Base-by-base conservation (phyloP, 2,888 invertebrate genomes). In the Sylvicola cinctus region DNA sequence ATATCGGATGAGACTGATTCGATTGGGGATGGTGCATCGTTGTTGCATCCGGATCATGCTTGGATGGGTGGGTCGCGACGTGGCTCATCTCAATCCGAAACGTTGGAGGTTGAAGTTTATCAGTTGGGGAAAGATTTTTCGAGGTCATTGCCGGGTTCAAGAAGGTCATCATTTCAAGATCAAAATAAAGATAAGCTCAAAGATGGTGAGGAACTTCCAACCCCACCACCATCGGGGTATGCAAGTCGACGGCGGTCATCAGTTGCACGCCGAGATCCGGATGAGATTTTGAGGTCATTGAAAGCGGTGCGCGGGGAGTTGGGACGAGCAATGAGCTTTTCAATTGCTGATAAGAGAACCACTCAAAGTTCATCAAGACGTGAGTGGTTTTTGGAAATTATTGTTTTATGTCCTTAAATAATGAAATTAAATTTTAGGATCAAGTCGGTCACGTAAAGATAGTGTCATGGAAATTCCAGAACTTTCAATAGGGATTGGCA, bases 31-130 rank as follows among this genome's bases (percentile, higher is more conserved):
- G 73, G 74, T 41, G 69, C 72, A 3, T 74, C 79, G 40, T 63
- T 80, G 40, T 62, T 85, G 27, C 87, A 85, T 58, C 87, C 85
- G 1, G 85, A 85, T 59, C 78, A 79, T 54, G 84, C 84, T 2
- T 84, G 77, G 73, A 65, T 65, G 32, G 73, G 67, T 2, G 74
- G 74, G 38, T 83, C 83, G 0, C 63, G 85, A 20, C 68, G 85
- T 23, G 85, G 85, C 26, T 85, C 84, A n/a, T 83, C 83, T 29
- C 84, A 85, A 51, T 85, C 84, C 1, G 85, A 85, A 52, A 80
- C 81, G 34, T 62, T 84, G 32, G 84, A 85, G 51, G 75, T 77
- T 33, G 81, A 83, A 51, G 75, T 77, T 8, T 84, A 85, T 57
- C 78, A 85, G 52, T 65, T 85, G 32, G 79, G 74, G 38, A 79